Evolutionary conservation across 2,113 vertebrate genomes (phyloP), one percentile per base, ranked within the genome.

Genomic region (Gavia stellata): DNA sequence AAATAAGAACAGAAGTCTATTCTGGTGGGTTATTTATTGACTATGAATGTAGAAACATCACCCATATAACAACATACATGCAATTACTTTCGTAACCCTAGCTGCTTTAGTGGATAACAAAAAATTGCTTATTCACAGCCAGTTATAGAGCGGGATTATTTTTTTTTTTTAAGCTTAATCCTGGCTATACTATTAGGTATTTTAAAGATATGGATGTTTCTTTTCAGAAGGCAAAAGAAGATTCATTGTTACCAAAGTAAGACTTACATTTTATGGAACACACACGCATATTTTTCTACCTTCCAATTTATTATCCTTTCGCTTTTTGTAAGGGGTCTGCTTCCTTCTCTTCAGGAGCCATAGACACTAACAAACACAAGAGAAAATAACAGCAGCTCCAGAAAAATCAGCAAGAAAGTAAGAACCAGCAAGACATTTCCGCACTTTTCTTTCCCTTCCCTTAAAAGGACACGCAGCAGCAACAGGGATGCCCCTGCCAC

Each of bases 281-380:
- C 2, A 17, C 2, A 0, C 14, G 17, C 3, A 1, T 24, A 17
- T 42, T 74, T 77, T 73, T 81, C 18, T 68, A 62, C 59, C 44
- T 74, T 83, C 10, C 12, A 52, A 65, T 38, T 86, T 21, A 55
- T 25, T 66, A 75, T 11, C 31, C 10, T 38, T 68, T 25, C 18
- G 25, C 19, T 38, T 72, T 87, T 67, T 20, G 8, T 0, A 67
- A 61, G 36, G 4, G 4, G 71, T 38, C 25, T 33, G 12, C n/a
- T 79, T 40, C 26, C 10, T 73, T 58, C 50, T 81, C 45, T 73
- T 83, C 23, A 45, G 50, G 24, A 65, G 29, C 16, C 28, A 74
- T 7, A 2, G n/a, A 12, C 29, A 63, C 11, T 15, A 68, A 34
- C 34, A 68, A 59, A 42, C 20, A 53, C 34, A 34, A 21, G 26